phyloP scores from a whole-genome alignment of 2,888 invertebrate species.

The Lasioglossum morio region DNA sequence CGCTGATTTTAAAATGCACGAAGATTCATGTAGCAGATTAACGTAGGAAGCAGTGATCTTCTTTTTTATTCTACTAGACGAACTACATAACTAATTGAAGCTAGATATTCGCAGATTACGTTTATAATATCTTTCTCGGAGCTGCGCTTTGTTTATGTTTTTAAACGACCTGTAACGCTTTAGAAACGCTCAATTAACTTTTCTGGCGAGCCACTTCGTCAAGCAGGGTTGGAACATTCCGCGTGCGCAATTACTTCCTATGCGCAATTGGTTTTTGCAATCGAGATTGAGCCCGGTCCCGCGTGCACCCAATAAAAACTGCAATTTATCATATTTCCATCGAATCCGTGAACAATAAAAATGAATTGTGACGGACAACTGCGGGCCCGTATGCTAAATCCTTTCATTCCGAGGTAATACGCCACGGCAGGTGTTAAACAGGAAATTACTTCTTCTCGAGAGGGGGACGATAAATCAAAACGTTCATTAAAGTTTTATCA shows the following conservation, averaged over 20 bases:
- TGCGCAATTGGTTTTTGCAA: neutral
- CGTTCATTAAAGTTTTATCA: neutral
- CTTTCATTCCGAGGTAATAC: neutral
- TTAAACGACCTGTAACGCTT: neutral
- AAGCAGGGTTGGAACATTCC: neutral
- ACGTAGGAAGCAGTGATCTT: neutral
- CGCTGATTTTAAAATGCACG: neutral
- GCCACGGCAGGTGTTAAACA: constrained; percentile 7
- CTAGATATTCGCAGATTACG: neutral
- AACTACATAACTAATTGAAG: neutral
- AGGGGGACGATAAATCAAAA: neutral
- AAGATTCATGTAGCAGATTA: constrained; percentile 4
- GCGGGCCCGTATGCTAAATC: neutral
- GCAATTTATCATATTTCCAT: constrained; percentile 4
- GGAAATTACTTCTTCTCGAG: neutral
- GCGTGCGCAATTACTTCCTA: neutral
- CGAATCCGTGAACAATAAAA: constrained; percentile 2
- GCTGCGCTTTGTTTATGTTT: neutral
- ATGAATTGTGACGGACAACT: neutral
- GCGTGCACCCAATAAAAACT: neutral
- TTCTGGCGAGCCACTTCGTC: neutral
- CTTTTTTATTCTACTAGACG: neutral
- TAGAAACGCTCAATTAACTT: neutral
- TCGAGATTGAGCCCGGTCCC: neutral
- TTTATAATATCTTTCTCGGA: neutral